Conservation (phyloP, 2,888 invertebrate genomes). For the Augiades crinisus region DNA sequence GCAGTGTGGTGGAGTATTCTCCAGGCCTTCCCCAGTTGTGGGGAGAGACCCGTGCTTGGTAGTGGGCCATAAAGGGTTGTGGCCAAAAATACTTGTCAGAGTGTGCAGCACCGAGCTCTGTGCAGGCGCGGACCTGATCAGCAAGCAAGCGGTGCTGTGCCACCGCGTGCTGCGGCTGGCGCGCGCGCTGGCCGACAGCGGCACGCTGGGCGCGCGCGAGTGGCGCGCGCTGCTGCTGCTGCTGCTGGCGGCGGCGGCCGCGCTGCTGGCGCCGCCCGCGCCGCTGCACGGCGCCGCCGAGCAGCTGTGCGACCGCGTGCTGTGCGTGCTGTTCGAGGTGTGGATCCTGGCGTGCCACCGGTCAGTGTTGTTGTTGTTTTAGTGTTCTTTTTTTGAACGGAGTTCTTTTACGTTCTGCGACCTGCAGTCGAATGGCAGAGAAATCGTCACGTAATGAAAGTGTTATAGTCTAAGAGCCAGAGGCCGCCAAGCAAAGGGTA, state of each 20-base stretch:
- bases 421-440: too few species aligned
- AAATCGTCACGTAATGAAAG: too few species aligned
- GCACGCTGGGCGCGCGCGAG: conserved; percentile 88
- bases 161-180: conserved; percentile 93
- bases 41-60: too few species aligned
- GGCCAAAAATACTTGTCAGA: too few species aligned
- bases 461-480: too few species aligned
- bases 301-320: conserved; percentile 95
- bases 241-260: conserved; percentile 91
- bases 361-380: conserved; percentile 38
- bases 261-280: conserved; percentile 94
- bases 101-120: too few species aligned
- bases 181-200: conserved; percentile 83
- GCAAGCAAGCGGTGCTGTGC: conserved; percentile 95
- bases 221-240: conserved; percentile 95
- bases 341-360: conserved; percentile 82
- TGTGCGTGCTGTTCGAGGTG: conserved; percentile 96
- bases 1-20: too few species aligned
- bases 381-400: too few species aligned
- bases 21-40: too few species aligned
- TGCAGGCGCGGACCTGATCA: conserved; percentile 93
- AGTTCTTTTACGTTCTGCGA: too few species aligned
- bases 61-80: too few species aligned
- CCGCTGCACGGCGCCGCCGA: conserved; percentile 97
- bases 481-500: too few species aligned